Percentiles rank a stretch among this genome's conserved stretches.
phyloP scores from a whole-genome alignment of 2,888 invertebrate genomes.

The Parasteatoda lunata region DNA sequence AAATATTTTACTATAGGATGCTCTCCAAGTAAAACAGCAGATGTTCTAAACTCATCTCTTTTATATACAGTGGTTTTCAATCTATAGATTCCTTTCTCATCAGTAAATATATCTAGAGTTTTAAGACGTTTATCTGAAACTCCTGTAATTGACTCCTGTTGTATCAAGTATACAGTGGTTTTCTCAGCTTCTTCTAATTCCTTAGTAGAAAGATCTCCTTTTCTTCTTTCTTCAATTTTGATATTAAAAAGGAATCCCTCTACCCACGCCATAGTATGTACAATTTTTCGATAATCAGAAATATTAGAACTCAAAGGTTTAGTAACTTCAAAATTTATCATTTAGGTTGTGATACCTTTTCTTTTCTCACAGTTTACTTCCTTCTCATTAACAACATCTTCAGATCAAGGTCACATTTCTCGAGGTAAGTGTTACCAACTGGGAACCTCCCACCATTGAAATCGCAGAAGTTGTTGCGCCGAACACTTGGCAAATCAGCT shows the following conservation, averaged over 20 bases:
- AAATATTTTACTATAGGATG: background rate
- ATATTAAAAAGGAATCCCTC: background rate
- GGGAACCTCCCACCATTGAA: background rate
- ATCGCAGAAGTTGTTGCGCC: background rate
- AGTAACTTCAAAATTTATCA: background rate
- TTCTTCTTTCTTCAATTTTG: background rate
- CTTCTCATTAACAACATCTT: background rate
- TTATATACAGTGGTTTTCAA: background rate
- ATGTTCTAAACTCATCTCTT: background rate
- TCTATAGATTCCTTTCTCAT: background rate
- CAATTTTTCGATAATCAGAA: background rate
- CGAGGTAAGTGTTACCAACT: background rate
- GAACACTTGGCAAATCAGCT: background rate
- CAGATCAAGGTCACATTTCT: background rate
- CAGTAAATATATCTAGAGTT: background rate
- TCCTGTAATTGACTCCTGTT: background rate
- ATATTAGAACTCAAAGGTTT: background rate
- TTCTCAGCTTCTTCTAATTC: background rate
- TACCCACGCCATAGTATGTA: background rate
- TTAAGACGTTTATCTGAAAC: background rate
- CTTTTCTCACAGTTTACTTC: background rate
- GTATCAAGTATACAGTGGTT: background rate
- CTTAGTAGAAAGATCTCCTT: background rate
- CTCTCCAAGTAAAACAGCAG: background rate
- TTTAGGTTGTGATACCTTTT: background rate